phyloP scores from a whole-genome alignment of 2,888 invertebrate species.

The Diplazon laetatorius region DNA sequence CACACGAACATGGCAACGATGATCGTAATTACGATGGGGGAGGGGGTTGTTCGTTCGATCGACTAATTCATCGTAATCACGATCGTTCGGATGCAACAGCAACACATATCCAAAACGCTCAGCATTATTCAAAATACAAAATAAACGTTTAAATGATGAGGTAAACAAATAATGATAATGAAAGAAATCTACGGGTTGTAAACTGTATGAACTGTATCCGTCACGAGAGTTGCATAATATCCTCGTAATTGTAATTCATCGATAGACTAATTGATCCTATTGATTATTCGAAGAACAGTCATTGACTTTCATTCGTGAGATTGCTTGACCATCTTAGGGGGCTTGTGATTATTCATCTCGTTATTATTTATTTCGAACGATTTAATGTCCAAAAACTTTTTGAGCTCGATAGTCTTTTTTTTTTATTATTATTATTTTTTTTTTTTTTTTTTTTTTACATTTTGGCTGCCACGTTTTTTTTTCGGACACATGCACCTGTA shows the following conservation, averaged over 20 bases:
- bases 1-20: constrained; percentile 51
- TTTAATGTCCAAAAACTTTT: too few species aligned
- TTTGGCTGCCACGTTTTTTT: too few species aligned
- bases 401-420: too few species aligned
- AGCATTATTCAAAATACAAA: constrained; percentile 61
- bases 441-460: too few species aligned
- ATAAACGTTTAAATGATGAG: too few species aligned
- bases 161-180: too few species aligned
- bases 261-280: constrained; percentile 3
- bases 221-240: constrained; percentile 41
- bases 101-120: constrained; percentile 63
- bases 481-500: too few species aligned
- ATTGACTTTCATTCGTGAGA: too few species aligned
- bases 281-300: background rate
- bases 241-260: constrained; percentile 16
- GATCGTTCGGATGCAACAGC: constrained; percentile 54
- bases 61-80: constrained; percentile 40
- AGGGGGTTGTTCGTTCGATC: background rate
- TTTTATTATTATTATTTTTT: too few species aligned
- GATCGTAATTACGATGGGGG: constrained; percentile 44
- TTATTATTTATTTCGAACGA: too few species aligned
- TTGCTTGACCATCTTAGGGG: too few species aligned
- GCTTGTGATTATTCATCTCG: too few species aligned
- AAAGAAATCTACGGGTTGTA: constrained; percentile 52
- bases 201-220: constrained; percentile 54